Percentiles rank a stretch among this genome's conserved stretches.
phyloP scores from a whole-genome alignment of 2,113 vertebrate genomes.

The Bubalus kerabau region DNA sequence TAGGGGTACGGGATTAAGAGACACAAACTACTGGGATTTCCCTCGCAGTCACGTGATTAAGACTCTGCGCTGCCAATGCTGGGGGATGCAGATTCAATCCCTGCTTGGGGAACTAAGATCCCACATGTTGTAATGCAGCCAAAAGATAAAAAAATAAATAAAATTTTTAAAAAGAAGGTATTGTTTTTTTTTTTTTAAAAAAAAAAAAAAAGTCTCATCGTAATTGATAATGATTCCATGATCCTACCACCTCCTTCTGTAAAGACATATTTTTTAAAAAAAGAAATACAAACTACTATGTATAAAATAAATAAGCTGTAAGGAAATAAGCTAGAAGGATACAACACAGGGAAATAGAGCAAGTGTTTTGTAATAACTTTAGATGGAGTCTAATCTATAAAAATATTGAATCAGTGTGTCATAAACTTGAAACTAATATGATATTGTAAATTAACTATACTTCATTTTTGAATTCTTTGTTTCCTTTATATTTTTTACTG shows the following conservation, averaged over 20 bases:
- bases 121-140: neutral
- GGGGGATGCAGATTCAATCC: neutral
- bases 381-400: neutral
- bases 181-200: neutral
- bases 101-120: neutral
- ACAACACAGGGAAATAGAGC: neutral
- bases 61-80: neutral
- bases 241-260: neutral
- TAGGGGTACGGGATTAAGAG: neutral
- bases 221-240: neutral
- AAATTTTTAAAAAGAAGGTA: neutral
- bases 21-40: neutral
- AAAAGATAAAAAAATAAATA: neutral
- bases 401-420: neutral
- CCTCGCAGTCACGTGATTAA: neutral
- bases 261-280: neutral
- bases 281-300: neutral
- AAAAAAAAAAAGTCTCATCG: neutral
- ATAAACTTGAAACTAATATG: neutral
- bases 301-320: neutral
- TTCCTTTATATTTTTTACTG: neutral
- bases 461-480: neutral
- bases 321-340: neutral
- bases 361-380: neutral
- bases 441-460: neutral